phyloP scores from a whole-genome alignment of 2,113 vertebrate genomes.

The Vidua macroura region DNA sequence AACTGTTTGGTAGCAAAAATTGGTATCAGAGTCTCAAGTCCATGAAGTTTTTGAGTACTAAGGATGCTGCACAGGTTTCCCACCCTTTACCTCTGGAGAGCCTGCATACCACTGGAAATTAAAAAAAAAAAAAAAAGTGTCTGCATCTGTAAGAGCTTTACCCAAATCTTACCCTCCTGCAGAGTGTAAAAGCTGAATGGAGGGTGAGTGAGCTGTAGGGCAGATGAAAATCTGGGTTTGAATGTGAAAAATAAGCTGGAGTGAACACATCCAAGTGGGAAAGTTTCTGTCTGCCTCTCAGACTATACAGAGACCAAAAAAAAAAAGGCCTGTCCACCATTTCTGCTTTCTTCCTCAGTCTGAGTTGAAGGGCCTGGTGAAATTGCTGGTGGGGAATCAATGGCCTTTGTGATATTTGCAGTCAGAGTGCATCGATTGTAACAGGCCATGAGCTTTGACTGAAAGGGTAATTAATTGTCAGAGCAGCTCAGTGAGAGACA shows the following conservation, averaged over 20 bases:
- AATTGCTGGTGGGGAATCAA: neutral
- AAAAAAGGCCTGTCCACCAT: neutral
- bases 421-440: neutral
- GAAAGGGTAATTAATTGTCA: neutral
- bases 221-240: neutral
- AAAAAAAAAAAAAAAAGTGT: too few species aligned
- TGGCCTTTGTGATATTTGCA: neutral
- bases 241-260: neutral
- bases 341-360: neutral
- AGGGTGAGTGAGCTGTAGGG: neutral
- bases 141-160: neutral
- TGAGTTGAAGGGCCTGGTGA: neutral
- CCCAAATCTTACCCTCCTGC: neutral
- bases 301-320: neutral
- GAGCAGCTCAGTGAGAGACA: neutral
- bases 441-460: neutral
- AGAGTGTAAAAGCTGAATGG: neutral
- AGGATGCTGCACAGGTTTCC: neutral
- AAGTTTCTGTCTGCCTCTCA: neutral
- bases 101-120: neutral
- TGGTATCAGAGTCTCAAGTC: rapidly evolving
- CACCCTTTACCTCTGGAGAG: neutral
- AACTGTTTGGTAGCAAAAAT: neutral
- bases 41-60: neutral
- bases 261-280: neutral